phyloP scores from a whole-genome alignment of 2,113 vertebrate genomes.

The Vombatus ursinus region DNA sequence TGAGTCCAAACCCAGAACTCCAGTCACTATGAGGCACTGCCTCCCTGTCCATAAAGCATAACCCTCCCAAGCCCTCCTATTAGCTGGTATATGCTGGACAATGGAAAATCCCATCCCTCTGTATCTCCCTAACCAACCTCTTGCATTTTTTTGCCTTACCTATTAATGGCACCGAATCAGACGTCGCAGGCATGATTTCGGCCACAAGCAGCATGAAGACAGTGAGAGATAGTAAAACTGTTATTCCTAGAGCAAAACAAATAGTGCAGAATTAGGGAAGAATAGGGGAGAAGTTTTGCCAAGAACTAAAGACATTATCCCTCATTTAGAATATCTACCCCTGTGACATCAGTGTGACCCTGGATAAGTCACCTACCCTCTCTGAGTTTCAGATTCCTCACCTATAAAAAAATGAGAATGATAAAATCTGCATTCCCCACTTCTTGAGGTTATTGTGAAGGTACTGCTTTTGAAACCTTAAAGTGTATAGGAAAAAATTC shows the following conservation, averaged over 20 bases:
- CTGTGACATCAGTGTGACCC: neutral
- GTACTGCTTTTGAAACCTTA: neutral
- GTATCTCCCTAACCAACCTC: accelerated
- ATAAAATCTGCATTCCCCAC: neutral
- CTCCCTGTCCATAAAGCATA: neutral
- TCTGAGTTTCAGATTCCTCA: neutral
- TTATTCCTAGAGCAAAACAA: conserved; percentile 90
- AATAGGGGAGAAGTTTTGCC: accelerated
- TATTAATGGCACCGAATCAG: conserved; percentile 96
- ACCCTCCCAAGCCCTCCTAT: accelerated
- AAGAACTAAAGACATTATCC: neutral
- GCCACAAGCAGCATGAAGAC: conserved; percentile 98
- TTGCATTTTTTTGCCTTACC: conserved; percentile 83
- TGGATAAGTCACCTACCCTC: neutral
- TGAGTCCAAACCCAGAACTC: neutral
- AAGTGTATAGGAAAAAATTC: neutral
- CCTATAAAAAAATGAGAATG: neutral
- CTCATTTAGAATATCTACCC: neutral
- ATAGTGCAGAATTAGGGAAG: neutral
- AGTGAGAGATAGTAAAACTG: conserved; percentile 94
- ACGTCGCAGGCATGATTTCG: conserved; percentile 97
- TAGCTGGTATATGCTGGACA: neutral
- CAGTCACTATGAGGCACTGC: neutral
- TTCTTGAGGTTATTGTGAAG: neutral
- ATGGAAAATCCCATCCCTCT: neutral